Base-by-base conservation (phyloP, 2,797 vertebrate species). In the Lutjanus campechanus region DNA sequence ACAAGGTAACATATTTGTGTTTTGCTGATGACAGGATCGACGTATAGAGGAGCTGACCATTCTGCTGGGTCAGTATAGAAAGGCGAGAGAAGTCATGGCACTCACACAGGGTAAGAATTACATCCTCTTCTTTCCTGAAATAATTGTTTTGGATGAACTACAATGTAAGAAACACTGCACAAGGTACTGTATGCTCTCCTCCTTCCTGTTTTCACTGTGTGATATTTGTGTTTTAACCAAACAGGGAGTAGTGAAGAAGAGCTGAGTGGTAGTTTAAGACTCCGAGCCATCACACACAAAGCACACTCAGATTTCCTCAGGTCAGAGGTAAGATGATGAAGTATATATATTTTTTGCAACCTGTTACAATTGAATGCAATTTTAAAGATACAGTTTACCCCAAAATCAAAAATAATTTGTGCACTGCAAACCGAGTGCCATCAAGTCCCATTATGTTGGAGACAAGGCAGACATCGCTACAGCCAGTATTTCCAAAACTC, bases 41-140 rank as follows among this genome's bases (percentile, higher is more conserved):
- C 96, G 97, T n/a, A 99, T 99, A 89, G 96, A 99, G 76, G 97
- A 99, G 85, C 92, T 99, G 81, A 97, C 94, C 0, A 29, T 95
- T 0, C 90, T 99, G 11, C 91, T 99, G 5, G 92, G 93, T 79
- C 97, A 98, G 77, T 98, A 97, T 92, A 96, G 96, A 75, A 96
- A 95, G 76, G 92, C 97, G 72, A 97, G 96, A 90, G 98, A 98
- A n/a, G 81, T 92, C 11, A 76, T 93, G 83, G 78, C 90, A 0
- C 86, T 94, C 41, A 79, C 93, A 7, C 95, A 94, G 70, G 95
- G 96, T 96, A 79, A 43, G n/a, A 36, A 11, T 54, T 1, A 4
- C 9, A 44, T 17, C 36, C 49, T 20, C 4, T 25, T 17, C 16
- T 46, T 1, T 12, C 11, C 16, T 64, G 2, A 53, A 22, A 46